A percentile compares a stretch with the other conserved stretches of the same genome.
Evolutionary conservation across 2,113 vertebrate species (phyloP).

Genomic region (Pygoscelis antarcticus): DNA sequence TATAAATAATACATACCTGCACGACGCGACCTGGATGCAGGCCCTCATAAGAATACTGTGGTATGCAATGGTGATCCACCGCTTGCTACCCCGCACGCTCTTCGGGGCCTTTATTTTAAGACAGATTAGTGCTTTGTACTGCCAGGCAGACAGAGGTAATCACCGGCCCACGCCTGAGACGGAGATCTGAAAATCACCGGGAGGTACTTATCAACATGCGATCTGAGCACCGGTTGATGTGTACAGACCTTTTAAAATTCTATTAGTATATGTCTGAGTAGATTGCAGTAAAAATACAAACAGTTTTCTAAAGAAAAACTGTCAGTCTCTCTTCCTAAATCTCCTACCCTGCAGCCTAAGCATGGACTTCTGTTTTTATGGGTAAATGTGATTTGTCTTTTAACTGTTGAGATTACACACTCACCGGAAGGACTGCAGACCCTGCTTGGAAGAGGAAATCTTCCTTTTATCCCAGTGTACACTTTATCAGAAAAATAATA

Average conservation of each 20-base stretch:
- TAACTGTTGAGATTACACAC: constrained; percentile 38
- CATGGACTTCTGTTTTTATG: constrained; percentile 31
- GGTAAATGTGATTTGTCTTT: constrained; percentile 48
- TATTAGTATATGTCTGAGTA: constrained; percentile 49
- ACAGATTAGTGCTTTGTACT: neutral
- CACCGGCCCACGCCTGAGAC: fast-evolving
- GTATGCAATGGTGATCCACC: neutral
- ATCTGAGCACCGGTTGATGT: neutral
- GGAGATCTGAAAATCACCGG: neutral
- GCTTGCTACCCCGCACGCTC: fast-evolving
- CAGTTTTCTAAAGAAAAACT: constrained; percentile 26
- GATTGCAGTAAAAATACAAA: neutral
- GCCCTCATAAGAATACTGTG: neutral
- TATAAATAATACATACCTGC: constrained; percentile 25
- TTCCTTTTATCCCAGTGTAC: constrained; percentile 2
- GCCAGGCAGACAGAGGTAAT: neutral
- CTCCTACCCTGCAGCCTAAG: constrained; percentile 19
- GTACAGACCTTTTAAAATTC: constrained; percentile 57
- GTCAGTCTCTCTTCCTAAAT: constrained; percentile 34
- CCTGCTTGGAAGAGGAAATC: constrained; percentile 28
- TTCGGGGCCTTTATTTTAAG: neutral
- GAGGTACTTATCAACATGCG: constrained; percentile 23
- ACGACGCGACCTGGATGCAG: neutral
- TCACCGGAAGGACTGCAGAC: neutral
- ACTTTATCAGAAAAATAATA: constrained; percentile 45